phyloP scores from a whole-genome alignment of 2,888 invertebrate genomes.

The Acanthosoma haemorrhoidale region DNA sequence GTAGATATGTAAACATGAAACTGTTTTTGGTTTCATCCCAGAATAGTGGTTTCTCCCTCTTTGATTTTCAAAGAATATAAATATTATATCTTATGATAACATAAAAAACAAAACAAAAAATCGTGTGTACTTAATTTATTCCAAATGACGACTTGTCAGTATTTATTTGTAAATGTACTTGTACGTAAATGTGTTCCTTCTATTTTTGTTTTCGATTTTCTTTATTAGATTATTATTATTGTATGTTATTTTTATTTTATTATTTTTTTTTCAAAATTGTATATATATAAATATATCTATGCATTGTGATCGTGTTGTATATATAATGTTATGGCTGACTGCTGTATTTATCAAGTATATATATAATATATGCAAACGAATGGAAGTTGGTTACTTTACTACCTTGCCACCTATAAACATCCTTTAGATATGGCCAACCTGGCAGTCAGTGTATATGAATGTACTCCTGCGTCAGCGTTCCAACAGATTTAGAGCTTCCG shows the following conservation, averaged over 20 bases:
- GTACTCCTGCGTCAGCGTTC: too few species aligned
- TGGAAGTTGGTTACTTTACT: neutral
- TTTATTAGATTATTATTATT: too few species aligned
- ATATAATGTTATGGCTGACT: constrained; percentile 26
- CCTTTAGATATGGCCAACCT: too few species aligned
- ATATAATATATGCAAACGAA: constrained; percentile 19
- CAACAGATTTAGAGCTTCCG: too few species aligned
- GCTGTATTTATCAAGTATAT: constrained; percentile 26
- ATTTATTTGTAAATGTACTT: constrained; percentile 24
- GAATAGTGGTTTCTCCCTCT: neutral
- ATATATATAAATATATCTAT: constrained; percentile 28
- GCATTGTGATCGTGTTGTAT: constrained; percentile 28
- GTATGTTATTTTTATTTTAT: neutral
- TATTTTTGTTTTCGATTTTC: constrained; percentile 3
- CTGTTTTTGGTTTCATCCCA: constrained; percentile 16
- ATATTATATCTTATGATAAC: neutral
- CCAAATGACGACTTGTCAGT: neutral
- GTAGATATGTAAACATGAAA: neutral
- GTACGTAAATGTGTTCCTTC: constrained; percentile 19
- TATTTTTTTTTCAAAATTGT: constrained; percentile 4
- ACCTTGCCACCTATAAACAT: too few species aligned
- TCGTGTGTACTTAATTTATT: constrained; percentile 21
- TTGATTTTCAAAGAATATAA: constrained; percentile 2
- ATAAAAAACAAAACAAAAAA: constrained; percentile 10
- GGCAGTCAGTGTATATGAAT: too few species aligned